These are phyloP conservation scores for Rhadina sibilatrix DNA, from an alignment of 2,113 vertebrate genomes.

Conservation along the genomic window DNA sequence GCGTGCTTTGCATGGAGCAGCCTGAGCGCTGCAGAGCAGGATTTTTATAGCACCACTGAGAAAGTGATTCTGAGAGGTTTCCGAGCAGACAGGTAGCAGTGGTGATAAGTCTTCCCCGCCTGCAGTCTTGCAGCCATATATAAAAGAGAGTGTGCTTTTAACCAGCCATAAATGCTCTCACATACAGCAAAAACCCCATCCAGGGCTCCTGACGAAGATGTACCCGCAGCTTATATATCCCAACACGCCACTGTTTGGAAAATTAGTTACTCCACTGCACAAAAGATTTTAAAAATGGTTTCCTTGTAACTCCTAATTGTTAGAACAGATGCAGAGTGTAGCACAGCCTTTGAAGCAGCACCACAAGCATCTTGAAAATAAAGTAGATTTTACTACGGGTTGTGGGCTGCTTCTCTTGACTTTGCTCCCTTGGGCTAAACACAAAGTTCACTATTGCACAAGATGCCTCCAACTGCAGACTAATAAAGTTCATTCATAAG, in stretches of 20 bases:
- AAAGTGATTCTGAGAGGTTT: neutral
- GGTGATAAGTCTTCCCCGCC: rapidly evolving
- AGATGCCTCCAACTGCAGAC: neutral
- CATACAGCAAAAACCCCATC: neutral
- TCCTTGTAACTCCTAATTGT: no score
- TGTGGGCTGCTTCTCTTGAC: neutral
- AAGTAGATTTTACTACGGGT: neutral
- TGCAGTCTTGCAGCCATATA: neutral
- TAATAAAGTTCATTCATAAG: neutral
- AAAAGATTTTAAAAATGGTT: neutral
- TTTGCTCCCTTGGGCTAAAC: neutral
- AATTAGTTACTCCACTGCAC: neutral
- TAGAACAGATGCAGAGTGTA: neutral
- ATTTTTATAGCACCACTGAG: neutral
- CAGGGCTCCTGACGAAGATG: neutral
- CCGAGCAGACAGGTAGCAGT: neutral
- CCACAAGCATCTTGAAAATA: neutral
- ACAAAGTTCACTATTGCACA: neutral
- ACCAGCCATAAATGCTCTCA: neutral
- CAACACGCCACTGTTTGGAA: neutral
- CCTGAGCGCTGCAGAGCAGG: neutral
- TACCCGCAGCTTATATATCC: neutral
- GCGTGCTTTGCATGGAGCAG: neutral
- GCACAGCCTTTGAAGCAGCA: neutral
- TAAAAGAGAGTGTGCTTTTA: neutral